A percentile compares a stretch with the other conserved stretches of the same genome.
Conservation (phyloP, 2,888 invertebrate genomes). For the Gymnoscelis rufifasciata region DNA sequence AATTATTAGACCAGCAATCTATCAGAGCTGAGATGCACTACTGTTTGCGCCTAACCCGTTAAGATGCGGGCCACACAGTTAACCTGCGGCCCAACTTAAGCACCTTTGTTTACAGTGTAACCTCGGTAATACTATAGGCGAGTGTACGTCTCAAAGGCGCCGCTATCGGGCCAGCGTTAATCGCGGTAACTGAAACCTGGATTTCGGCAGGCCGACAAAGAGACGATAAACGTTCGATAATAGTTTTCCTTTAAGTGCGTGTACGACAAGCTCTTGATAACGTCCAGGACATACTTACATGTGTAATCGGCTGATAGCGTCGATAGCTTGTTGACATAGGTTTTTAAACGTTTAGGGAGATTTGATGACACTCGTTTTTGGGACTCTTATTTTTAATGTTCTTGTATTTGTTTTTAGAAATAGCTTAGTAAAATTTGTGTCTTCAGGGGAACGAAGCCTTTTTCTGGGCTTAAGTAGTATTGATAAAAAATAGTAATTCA, state of each 20-base stretch:
- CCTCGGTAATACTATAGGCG: slow-evolving; percentile 49
- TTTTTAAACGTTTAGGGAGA: neutral
- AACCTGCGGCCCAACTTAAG: slow-evolving; percentile 4
- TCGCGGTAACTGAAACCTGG: slow-evolving; percentile 66
- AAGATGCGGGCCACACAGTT: neutral
- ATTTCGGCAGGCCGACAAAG: slow-evolving; percentile 76
- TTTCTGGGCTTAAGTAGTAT: too few relatives aligned
- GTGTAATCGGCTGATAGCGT: slow-evolving; percentile 45
- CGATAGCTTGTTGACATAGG: neutral
- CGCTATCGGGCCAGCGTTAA: slow-evolving; percentile 68
- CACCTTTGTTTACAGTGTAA: slow-evolving; percentile 51
- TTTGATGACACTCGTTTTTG: neutral
- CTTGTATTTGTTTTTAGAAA: too few relatives aligned
- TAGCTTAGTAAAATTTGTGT: too few relatives aligned
- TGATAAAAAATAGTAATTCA: too few relatives aligned
- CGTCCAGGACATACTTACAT: slow-evolving; percentile 38
- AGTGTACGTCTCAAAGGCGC: slow-evolving; percentile 67
- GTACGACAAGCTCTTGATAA: slow-evolving; percentile 64
- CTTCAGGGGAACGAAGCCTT: too few relatives aligned
- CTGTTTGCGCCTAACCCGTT: neutral
- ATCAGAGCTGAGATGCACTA: neutral
- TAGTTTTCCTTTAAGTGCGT: slow-evolving; percentile 64
- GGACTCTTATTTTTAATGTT: too few relatives aligned
- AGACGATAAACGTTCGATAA: slow-evolving; percentile 65
- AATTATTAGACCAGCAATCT: too few relatives aligned